Evolutionary conservation across 2,888 invertebrate genomes (phyloP).

Genomic region (Anoncus sp.): DNA sequence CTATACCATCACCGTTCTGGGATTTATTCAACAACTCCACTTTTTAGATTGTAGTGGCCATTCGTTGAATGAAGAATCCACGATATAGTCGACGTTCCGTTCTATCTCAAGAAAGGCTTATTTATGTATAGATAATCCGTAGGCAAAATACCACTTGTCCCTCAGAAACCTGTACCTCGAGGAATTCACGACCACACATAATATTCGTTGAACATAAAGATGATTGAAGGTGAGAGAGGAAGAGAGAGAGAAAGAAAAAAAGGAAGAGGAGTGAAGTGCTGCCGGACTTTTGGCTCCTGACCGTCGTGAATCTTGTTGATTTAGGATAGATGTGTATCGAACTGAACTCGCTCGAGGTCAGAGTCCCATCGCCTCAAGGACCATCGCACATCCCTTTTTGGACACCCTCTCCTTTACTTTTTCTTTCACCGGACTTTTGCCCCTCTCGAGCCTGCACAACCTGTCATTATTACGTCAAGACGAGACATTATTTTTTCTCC

Average conservation of each 20-base stretch:
- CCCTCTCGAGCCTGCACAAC: constrained; percentile 72
- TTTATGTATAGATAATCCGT: constrained; percentile 47
- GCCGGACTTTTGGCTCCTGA: constrained; percentile 65
- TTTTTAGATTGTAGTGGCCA: neutral
- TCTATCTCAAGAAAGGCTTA: constrained; percentile 25
- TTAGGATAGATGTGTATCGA: constrained; percentile 83
- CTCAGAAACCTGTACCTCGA: constrained; percentile 37
- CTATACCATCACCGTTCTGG: neutral
- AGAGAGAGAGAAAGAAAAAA: constrained; percentile 18
- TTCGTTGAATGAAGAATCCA: constrained; percentile 1
- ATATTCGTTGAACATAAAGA: constrained; percentile 65
- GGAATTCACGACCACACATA: constrained; percentile 73
- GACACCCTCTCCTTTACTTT: constrained; percentile 65
- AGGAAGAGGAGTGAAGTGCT: constrained; percentile 45
- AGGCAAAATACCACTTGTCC: constrained; percentile 54
- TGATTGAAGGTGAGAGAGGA: constrained; percentile 45
- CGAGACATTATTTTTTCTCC: constrained; percentile 61
- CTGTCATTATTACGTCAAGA: constrained; percentile 79
- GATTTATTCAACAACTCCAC: neutral
- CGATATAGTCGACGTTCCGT: neutral
- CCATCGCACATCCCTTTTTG: constrained; percentile 79
- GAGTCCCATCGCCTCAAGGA: constrained; percentile 80
- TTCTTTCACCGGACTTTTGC: constrained; percentile 47
- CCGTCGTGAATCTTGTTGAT: constrained; percentile 77
- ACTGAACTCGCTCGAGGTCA: constrained; percentile 77